phyloP scores from a whole-genome alignment of 2,888 invertebrate genomes.

The Lepidochitona cinerea region DNA sequence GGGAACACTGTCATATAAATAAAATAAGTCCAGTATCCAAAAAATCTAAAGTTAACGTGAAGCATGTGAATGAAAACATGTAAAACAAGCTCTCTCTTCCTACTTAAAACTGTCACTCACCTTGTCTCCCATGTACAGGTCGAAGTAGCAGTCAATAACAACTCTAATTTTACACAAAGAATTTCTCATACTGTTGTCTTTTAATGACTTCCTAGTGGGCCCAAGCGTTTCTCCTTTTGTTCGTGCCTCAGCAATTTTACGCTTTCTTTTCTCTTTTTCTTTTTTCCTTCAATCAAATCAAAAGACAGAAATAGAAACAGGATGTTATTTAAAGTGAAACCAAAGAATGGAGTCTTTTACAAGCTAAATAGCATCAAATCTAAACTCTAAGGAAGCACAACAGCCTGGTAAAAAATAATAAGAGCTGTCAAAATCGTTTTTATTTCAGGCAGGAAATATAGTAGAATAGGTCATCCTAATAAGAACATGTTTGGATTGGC shows the following conservation, averaged over 20 bases:
- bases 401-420: too few relatives aligned
- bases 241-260: conserved; percentile 80
- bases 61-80: too few relatives aligned
- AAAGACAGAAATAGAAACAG: neutral
- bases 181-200: conserved; percentile 76
- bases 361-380: too few relatives aligned
- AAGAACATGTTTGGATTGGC: too few relatives aligned
- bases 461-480: neutral
- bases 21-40: too few relatives aligned
- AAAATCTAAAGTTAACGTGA: too few relatives aligned
- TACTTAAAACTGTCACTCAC: too few relatives aligned
- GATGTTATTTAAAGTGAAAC: neutral
- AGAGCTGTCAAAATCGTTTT: neutral
- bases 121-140: conserved; percentile 89
- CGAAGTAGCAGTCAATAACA: conserved; percentile 92
- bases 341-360: too few relatives aligned
- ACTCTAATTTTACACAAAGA: conserved; percentile 81
- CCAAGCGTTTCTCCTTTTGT: conserved; percentile 72
- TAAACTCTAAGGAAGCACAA: too few relatives aligned
- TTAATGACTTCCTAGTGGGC: conserved; percentile 85
- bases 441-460: neutral
- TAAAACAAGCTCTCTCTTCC: too few relatives aligned
- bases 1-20: too few relatives aligned
- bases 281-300: conserved; percentile 64
- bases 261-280: conserved; percentile 81